phyloP scores from a whole-genome alignment of 2,113 vertebrate genomes.

The Stictonetta naevosa region DNA sequence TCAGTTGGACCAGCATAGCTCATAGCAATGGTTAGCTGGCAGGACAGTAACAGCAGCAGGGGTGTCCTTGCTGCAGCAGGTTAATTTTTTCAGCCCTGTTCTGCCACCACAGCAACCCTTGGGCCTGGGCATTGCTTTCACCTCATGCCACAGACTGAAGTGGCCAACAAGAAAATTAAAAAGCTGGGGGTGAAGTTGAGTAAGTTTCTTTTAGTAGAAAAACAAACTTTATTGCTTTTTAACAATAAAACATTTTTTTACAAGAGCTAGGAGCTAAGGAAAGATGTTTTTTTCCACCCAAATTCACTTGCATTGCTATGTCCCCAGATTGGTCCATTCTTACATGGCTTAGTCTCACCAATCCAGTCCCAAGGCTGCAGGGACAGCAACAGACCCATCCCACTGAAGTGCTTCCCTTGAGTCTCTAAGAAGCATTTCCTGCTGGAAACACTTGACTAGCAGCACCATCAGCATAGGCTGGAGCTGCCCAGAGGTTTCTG shows the following conservation, averaged over 20 bases:
- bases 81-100: background rate
- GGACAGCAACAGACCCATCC: fast-evolving
- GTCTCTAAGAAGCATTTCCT: background rate
- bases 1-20: no score
- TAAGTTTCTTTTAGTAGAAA: background rate
- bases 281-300: background rate
- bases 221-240: conserved; percentile 12
- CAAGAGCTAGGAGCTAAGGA: background rate
- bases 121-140: background rate
- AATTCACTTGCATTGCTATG: background rate
- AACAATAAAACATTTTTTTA: background rate
- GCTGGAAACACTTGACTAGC: background rate
- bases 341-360: background rate
- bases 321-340: background rate
- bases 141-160: background rate
- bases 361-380: background rate
- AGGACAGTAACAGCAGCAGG: no score
- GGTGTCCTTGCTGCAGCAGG: background rate
- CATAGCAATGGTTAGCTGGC: no score
- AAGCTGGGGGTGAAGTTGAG: background rate
- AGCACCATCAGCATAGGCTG: fast-evolving
- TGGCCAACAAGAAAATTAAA: background rate
- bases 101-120: no score
- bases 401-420: background rate
- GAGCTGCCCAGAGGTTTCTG: background rate